Evolutionary conservation across 2,113 vertebrate genomes (phyloP).

Genomic region (Eretmochelys imbricata): DNA sequence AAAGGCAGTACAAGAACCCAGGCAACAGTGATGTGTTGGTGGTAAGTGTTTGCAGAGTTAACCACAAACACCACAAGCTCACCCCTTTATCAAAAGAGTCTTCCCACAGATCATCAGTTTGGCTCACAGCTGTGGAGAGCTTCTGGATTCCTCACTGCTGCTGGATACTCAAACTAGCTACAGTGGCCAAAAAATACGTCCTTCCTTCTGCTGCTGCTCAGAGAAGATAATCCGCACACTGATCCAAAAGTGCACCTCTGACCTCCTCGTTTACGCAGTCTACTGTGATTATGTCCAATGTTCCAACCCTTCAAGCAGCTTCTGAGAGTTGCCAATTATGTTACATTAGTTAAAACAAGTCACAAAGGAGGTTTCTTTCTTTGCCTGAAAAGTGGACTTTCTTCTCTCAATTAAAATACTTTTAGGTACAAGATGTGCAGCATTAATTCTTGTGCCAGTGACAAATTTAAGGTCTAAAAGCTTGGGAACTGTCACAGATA

Average conservation of each 20-base stretch:
- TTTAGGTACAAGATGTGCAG: not conserved
- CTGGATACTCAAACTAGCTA: not conserved
- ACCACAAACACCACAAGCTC: not conserved
- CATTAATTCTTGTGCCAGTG: constrained; percentile 30
- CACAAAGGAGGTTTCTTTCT: not conserved
- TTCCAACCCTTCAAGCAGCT: constrained; percentile 24
- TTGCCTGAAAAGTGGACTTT: constrained; percentile 33
- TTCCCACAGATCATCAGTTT: not conserved
- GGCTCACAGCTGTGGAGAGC: not conserved
- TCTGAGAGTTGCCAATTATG: constrained; percentile 38
- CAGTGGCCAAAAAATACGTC: not conserved
- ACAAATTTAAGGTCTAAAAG: constrained; percentile 16
- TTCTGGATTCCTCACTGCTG: not conserved
- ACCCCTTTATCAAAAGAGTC: not conserved
- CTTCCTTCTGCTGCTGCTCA: constrained; percentile 18
- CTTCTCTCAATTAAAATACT: constrained; percentile 44
- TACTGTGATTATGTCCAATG: constrained; percentile 44
- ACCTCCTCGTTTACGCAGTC: constrained; percentile 47
- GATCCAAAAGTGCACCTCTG: constrained; percentile 40
- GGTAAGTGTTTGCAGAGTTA: not conserved
- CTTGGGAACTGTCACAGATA: constrained; percentile 38
- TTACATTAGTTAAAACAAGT: constrained; percentile 25
- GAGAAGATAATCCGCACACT: constrained; percentile 41
- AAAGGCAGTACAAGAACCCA: not conserved
- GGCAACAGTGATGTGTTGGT: rapidly evolving